Conservation (phyloP, 2,113 vertebrate genomes). For the Martes martes region DNA sequence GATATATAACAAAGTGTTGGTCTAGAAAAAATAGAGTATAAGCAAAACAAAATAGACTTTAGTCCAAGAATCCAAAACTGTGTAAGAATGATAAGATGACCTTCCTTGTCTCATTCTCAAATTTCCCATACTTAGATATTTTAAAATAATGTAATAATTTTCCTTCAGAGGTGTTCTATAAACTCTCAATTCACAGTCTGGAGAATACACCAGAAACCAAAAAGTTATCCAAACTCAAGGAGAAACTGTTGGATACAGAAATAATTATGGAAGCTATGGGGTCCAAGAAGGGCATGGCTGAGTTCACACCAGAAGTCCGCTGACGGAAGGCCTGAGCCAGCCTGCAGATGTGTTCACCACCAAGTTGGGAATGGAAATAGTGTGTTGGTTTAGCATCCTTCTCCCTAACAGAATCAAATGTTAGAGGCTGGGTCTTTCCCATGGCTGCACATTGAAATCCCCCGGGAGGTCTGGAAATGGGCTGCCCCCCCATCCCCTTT, state of each 20-base stretch:
- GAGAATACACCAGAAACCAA: background rate
- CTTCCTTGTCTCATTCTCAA: background rate
- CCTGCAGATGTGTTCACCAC: background rate
- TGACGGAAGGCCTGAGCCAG: accelerated
- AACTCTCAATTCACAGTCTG: background rate
- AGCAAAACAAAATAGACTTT: background rate
- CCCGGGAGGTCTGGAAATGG: background rate
- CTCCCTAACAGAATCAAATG: no score
- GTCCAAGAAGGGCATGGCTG: background rate
- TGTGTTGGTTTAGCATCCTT: no score
- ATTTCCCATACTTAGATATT: background rate
- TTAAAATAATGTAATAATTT: background rate
- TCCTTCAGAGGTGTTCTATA: background rate
- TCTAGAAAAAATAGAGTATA: background rate
- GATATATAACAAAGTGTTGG: background rate
- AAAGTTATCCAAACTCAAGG: background rate
- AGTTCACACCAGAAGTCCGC: background rate
- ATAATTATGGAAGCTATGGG: background rate
- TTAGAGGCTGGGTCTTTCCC: background rate
- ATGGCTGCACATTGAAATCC: background rate
- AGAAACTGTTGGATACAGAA: background rate
- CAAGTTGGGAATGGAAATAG: accelerated
- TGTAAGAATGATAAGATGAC: background rate
- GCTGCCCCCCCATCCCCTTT: background rate
- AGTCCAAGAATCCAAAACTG: background rate